These are phyloP conservation scores for Stichopus horrens DNA, from an alignment of 53 echinoderm and acorn worm species.

Conservation along the genomic window DNA sequence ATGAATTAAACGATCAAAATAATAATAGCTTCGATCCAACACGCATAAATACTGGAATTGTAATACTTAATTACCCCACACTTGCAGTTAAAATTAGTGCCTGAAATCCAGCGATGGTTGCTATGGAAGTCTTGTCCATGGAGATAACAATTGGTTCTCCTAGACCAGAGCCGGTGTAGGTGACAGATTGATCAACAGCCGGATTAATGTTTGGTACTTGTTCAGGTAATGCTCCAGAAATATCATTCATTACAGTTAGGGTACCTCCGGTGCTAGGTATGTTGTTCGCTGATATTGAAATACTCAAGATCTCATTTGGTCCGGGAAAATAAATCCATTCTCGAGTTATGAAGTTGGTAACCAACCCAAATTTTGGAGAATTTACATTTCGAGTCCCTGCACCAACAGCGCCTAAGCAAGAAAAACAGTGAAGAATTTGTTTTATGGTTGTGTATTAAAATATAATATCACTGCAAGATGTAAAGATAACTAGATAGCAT, in stretches of 20 bases:
- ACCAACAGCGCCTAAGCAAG: constrained; percentile 1
- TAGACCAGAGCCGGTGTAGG: neutral
- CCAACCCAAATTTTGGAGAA: constrained; percentile 22
- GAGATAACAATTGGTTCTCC: constrained; percentile 22
- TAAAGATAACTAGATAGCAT: too few relatives aligned
- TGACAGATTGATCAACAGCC: neutral
- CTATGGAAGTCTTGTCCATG: constrained; percentile 16
- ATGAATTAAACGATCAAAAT: too few relatives aligned
- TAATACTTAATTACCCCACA: too few relatives aligned
- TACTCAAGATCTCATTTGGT: neutral
- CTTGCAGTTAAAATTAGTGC: neutral
- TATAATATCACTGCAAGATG: neutral
- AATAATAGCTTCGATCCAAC: too few relatives aligned
- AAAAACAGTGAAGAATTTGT: neutral
- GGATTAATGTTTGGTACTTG: neutral
- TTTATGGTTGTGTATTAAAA: neutral
- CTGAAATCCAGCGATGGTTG: constrained; percentile 14
- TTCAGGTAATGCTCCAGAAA: neutral
- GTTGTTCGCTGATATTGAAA: neutral
- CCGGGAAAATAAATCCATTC: constrained; percentile 12
- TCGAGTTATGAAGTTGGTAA: constrained; percentile 33
- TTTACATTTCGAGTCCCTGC: neutral
- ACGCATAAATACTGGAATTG: too few relatives aligned
- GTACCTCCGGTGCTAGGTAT: constrained; percentile 5
- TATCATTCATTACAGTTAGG: neutral